A percentile compares a stretch with the other conserved stretches of the same genome.
These are phyloP conservation scores for Rhegmatorhina hoffmannsi DNA, from an alignment of 2,113 vertebrate species.

Conservation along the genomic window DNA sequence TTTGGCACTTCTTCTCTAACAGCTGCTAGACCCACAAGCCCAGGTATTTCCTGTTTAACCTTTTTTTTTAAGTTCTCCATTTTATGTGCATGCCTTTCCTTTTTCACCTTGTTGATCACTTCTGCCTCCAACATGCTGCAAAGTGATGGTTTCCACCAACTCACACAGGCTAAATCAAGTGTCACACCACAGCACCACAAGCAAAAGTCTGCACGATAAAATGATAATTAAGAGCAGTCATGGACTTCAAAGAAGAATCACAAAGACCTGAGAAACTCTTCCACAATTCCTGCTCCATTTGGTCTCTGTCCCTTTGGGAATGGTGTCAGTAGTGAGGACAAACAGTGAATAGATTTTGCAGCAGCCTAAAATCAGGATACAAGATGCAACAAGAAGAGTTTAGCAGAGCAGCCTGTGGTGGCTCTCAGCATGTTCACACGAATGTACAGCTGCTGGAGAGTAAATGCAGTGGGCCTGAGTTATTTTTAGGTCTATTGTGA, in stretches of 20 bases:
- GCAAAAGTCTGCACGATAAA: constrained; percentile 13
- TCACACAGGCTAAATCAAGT: neutral
- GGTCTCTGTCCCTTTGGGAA: neutral
- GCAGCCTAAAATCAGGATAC: neutral
- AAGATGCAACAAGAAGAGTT: neutral
- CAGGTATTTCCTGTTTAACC: neutral
- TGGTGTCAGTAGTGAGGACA: neutral
- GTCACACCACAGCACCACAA: neutral
- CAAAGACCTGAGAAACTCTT: neutral
- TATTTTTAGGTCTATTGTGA: constrained; percentile 52
- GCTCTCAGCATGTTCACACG: neutral
- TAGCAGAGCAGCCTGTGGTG: neutral
- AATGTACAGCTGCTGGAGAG: neutral
- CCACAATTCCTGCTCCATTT: neutral
- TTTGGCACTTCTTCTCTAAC: neutral
- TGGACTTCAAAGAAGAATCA: neutral
- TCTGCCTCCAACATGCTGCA: neutral
- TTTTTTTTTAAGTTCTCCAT: neutral
- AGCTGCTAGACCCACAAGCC: neutral
- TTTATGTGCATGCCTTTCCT: neutral
- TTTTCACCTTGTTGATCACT: neutral
- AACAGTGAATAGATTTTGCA: neutral
- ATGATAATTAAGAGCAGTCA: neutral
- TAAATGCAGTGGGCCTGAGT: neutral
- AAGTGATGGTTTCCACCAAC: neutral